Base-by-base conservation (phyloP, 2,888 invertebrate species). In the Calameuta pallipes region DNA sequence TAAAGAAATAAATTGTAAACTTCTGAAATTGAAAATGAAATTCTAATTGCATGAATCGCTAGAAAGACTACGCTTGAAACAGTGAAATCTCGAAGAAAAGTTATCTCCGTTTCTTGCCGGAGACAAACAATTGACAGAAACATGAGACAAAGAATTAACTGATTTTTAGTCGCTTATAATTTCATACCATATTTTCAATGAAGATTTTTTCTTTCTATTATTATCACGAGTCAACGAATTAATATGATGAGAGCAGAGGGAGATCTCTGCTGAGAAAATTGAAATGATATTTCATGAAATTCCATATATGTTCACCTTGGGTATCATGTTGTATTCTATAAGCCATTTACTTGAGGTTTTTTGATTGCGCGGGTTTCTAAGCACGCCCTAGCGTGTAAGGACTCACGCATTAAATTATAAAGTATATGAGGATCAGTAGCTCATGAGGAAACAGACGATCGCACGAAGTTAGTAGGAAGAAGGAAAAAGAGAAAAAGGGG, bases 401-500 rank as follows among this genome's bases (percentile, higher is more conserved):
- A 15, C 15, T 41, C 15, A 41, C 41, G 41, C 41, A 41, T 15
- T 41, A 56, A 56, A 56, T 56, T 56, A 9, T 23, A 56, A 56
- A 56, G 23, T 56, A 56, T 56, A 41, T 9, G 41, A 56, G 56
- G 23, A 56, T 56, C 9, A 23, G 56, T 23, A 56, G 56, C 56
- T 56, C 56, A 23, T 23, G 56, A 56, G 56, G 23, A 31, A 13
- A 68, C 34, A 76, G 37, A 4, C 41, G n/a, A 69, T 9, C 1
- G 15, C 3, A 75, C 76, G 76, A 69, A 73, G 31, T 68, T 74
- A 76, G 56, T 56, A 35, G 31, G 36, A 71, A 69, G 74, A 77
- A 68, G 76, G 41, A 34, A 31, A 81, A 75, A 71, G 70, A 80
- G 76, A 56, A 30, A 37, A 69, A 35, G 75, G 74, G 73, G 76